Percentiles rank a stretch among this genome's conserved stretches.
Evolutionary conservation across 2,797 vertebrate genomes (phyloP).

Genomic region (Gallinago nigripennis): DNA sequence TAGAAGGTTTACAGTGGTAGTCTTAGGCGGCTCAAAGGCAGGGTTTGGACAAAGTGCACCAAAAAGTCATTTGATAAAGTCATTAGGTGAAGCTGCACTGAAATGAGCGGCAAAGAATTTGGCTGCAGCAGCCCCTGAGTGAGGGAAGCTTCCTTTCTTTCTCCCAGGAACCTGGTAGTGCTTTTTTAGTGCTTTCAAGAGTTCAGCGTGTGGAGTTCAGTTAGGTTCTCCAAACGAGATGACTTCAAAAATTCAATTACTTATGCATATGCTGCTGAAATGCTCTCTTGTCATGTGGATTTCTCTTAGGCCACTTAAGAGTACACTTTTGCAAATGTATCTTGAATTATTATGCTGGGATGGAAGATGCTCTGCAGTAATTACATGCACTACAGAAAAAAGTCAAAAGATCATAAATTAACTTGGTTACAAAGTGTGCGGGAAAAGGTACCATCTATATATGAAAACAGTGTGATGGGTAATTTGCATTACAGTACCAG

Average conservation of each 20-base stretch:
- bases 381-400: constrained; percentile 34
- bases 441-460: neutral
- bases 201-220: neutral
- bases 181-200: neutral
- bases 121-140: neutral
- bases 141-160: neutral
- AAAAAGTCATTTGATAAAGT: neutral
- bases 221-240: neutral
- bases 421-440: neutral
- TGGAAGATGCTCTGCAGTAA: constrained; percentile 35
- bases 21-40: neutral
- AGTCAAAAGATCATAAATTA: constrained; percentile 52
- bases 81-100: neutral
- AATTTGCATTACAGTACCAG: neutral
- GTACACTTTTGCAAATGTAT: constrained; percentile 15
- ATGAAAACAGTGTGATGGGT: neutral
- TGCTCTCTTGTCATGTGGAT: neutral
- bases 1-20: neutral
- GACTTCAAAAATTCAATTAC: neutral
- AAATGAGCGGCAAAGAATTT: neutral
- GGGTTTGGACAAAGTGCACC: neutral
- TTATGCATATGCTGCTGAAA: neutral
- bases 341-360: neutral
- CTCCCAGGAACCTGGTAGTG: neutral
- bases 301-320: constrained; percentile 36